Base-by-base conservation (phyloP, 2,113 vertebrate species). In the Pelmatolapia mariae region DNA sequence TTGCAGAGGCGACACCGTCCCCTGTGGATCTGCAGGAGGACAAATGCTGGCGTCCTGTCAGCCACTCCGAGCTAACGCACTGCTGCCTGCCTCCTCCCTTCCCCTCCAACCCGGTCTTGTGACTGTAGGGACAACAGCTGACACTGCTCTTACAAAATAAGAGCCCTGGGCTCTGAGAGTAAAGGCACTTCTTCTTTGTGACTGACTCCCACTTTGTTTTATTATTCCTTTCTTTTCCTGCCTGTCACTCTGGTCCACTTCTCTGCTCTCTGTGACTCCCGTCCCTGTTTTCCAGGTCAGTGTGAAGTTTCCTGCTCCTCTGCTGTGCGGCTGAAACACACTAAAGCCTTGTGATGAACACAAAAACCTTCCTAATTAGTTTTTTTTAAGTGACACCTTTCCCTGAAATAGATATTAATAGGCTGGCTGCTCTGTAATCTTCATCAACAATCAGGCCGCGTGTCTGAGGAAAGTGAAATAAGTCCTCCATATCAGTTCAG, bases 71-170 rank as follows among this genome's bases (percentile, higher is more conserved):
- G 78, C 85, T 78, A 79, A 43, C 8, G 40, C 59, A 50, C 91
- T 68, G 86, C 90, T 91, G 93, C 95, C 63, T 94, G 93, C 91
- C 54, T 33, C 87, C 81, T 80, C 85, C 91, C 82, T 63, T 63
- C 87, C 90, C 73, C 80, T 86, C 54, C 81, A 29, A 47, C 47
- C 85, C 3, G 47, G 93, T 95, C 95, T 93, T 93, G 94, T 96
- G 95, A 96, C 95, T 90, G 84, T 57, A 88, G 68, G 84, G 78
- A 93, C 80, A 7, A 91, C 91, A 91, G 91, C 90, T 86, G 91
- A 92, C 89, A 82, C 68, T 38, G 61, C 84, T 87, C 88, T 91
- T 92, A 85, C 93, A 92, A 89, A 95, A 95, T 94, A 94, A 94
- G 54, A 93, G 93, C 82, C 54, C 57, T 4, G 24, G 33, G 84